Conservation (phyloP, 2,113 vertebrate species). For the Cyanoderma ruficeps region DNA sequence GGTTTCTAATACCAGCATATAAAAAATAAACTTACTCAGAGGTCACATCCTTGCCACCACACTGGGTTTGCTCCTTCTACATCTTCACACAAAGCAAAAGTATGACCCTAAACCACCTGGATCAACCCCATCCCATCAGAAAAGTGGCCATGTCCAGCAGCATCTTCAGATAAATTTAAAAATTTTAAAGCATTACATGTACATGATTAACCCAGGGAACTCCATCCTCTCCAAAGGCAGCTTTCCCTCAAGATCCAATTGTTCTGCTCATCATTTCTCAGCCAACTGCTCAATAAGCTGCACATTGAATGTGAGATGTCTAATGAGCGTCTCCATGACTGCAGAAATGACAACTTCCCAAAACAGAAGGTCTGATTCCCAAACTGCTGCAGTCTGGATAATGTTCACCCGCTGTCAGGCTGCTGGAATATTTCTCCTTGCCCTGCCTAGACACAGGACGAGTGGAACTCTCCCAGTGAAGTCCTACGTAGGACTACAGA, state of each 20-base stretch:
- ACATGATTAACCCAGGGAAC: accelerated
- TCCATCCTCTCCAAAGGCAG: neutral
- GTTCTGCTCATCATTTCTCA: neutral
- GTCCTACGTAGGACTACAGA: accelerated
- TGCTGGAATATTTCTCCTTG: neutral
- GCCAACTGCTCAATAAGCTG: neutral
- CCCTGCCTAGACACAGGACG: neutral
- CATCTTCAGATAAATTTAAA: neutral
- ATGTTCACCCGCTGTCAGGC: neutral
- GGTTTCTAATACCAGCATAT: neutral
- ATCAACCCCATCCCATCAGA: neutral
- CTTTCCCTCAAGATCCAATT: neutral
- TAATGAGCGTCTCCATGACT: neutral
- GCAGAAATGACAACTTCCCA: neutral
- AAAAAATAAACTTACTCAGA: neutral
- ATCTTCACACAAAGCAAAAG: neutral
- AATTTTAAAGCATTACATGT: neutral
- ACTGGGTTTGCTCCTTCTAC: neutral
- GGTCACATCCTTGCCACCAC: neutral
- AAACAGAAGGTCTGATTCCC: neutral
- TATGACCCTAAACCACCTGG: neutral
- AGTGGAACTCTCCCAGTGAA: neutral
- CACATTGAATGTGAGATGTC: neutral
- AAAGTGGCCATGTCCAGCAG: neutral
- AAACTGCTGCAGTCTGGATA: neutral